These are phyloP conservation scores for Tinamus major DNA, from an alignment of 2,797 vertebrate genomes.

Conservation along the genomic window DNA sequence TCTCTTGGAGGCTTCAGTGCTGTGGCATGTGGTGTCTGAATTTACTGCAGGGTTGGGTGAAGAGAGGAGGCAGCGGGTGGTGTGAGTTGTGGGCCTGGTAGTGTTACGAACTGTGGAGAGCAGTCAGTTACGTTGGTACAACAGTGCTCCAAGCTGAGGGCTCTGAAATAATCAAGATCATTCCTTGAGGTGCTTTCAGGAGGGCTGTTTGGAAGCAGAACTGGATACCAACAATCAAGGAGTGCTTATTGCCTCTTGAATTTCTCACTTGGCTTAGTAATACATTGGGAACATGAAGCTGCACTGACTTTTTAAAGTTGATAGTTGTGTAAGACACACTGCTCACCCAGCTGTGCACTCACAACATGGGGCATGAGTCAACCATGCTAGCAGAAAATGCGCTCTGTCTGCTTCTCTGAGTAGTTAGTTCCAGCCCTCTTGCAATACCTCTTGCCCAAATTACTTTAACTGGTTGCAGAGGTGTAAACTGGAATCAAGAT, in stretches of 20 bases:
- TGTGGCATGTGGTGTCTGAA: neutral
- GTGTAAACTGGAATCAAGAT: neutral
- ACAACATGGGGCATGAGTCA: neutral
- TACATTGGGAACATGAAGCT: neutral
- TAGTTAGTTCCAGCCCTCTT: neutral
- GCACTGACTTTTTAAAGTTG: neutral
- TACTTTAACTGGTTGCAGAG: neutral
- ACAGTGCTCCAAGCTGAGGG: neutral
- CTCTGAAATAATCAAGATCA: neutral
- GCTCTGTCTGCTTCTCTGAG: neutral
- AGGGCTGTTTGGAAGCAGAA: neutral
- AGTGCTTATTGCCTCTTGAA: neutral
- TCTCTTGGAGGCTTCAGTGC: neutral
- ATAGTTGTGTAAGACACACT: neutral
- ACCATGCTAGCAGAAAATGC: neutral
- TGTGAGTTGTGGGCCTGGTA: neutral
- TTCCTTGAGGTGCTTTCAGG: neutral
- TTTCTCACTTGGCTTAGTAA: neutral
- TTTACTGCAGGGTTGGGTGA: neutral
- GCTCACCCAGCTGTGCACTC: fast-evolving
- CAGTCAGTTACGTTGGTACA: neutral
- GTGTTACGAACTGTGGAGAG: neutral
- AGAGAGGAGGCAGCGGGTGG: neutral
- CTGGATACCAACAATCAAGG: neutral
- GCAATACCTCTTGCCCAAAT: neutral